These are phyloP conservation scores for Calameuta idolon DNA, from an alignment of 2,888 invertebrate genomes.

Conservation along the genomic window DNA sequence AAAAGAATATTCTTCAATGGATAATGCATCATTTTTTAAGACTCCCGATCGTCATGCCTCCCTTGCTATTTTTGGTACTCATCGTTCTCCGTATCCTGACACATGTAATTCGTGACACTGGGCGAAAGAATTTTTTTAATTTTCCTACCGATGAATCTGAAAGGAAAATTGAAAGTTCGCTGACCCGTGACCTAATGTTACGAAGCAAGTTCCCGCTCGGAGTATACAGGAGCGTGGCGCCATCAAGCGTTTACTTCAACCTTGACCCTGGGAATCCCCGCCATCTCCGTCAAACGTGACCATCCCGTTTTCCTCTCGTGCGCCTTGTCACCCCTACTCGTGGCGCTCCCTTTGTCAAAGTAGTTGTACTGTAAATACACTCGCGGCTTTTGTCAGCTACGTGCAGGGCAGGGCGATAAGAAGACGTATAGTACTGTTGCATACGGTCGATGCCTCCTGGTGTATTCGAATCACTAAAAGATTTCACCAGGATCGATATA, in stretches of 20 bases:
- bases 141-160: background rate
- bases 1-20: background rate
- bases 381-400: background rate
- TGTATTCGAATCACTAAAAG: background rate
- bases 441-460: background rate
- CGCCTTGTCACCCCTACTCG: background rate
- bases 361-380: background rate
- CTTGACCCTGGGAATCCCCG: conserved; percentile 41
- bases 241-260: conserved; percentile 32
- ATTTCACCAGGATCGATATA: conserved; percentile 41
- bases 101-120: background rate
- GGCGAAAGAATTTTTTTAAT: background rate
- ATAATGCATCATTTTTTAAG: background rate
- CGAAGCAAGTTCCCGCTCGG: conserved; percentile 14
- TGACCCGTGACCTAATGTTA: conserved; percentile 36
- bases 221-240: background rate
- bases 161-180: conserved; percentile 30
- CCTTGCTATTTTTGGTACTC: background rate
- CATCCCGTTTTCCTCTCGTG: background rate
- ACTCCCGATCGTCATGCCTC: background rate
- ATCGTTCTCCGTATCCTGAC: background rate
- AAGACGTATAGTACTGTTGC: background rate
- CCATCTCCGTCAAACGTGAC: conserved; percentile 7
- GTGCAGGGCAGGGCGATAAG: background rate
- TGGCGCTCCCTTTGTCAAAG: background rate